Evolutionary conservation across 2,113 vertebrate species (phyloP).

Genomic region (Mionectes macconnelli): DNA sequence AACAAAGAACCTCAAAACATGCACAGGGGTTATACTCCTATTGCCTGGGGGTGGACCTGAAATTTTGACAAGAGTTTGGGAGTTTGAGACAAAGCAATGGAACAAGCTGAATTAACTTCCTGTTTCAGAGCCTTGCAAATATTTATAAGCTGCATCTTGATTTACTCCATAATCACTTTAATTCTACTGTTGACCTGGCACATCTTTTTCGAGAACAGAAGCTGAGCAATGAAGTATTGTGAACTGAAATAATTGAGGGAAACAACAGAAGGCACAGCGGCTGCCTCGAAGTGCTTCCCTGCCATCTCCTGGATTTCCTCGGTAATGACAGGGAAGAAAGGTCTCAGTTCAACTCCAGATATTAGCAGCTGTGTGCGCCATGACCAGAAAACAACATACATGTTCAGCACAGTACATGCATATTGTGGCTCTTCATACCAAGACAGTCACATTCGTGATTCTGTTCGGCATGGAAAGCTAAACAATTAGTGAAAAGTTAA

Average conservation of each 20-base stretch:
- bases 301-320: neutral
- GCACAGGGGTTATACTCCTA: neutral
- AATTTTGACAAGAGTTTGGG: neutral
- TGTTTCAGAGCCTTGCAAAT: neutral
- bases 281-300: neutral
- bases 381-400: accelerated
- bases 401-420: accelerated
- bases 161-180: neutral
- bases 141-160: neutral
- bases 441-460: accelerated
- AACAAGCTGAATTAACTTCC: neutral
- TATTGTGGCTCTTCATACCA: neutral
- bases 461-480: neutral
- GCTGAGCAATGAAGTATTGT: accelerated
- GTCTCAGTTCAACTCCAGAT: accelerated
- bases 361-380: accelerated
- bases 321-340: neutral
- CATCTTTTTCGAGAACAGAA: neutral
- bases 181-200: neutral
- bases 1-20: neutral
- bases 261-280: too few relatives aligned
- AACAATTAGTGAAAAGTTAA: neutral
- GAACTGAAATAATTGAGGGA: neutral
- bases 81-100: neutral
- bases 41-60: neutral